Conservation (phyloP, 2,888 invertebrate genomes). For the Xestia ashworthii region DNA sequence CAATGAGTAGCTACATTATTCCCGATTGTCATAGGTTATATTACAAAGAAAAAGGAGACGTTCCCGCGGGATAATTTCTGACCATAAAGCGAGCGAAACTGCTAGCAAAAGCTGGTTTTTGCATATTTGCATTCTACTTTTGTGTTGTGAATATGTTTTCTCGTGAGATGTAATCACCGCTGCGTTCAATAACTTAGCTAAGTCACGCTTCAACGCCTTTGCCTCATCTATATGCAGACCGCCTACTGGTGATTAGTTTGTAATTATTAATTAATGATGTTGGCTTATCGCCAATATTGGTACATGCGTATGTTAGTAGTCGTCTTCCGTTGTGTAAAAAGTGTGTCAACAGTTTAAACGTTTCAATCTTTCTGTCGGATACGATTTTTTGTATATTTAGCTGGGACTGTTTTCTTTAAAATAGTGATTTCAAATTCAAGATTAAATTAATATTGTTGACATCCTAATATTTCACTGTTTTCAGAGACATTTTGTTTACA, state of each 20-base stretch:
- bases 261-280: conserved; percentile 52
- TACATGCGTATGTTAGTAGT: conserved; percentile 34
- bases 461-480: conserved; percentile 22
- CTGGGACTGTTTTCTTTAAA: neutral
- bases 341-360: conserved; percentile 25
- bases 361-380: conserved; percentile 17
- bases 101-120: conserved; percentile 5
- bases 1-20: neutral
- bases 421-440: neutral
- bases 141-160: conserved; percentile 28
- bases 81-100: neutral
- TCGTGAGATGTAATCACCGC: conserved; percentile 22
- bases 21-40: neutral
- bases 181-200: conserved; percentile 28
- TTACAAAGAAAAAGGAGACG: neutral
- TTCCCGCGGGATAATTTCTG: neutral
- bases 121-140: neutral
- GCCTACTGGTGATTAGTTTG: conserved; percentile 40
- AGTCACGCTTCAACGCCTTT: conserved; percentile 40
- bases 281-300: conserved; percentile 53
- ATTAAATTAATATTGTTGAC: conserved; percentile 17
- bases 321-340: conserved; percentile 27
- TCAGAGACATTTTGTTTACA: neutral
- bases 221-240: conserved; percentile 39
- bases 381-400: neutral